Conservation (phyloP, 2,797 vertebrate genomes). For the Halcyon chelicuti region DNA sequence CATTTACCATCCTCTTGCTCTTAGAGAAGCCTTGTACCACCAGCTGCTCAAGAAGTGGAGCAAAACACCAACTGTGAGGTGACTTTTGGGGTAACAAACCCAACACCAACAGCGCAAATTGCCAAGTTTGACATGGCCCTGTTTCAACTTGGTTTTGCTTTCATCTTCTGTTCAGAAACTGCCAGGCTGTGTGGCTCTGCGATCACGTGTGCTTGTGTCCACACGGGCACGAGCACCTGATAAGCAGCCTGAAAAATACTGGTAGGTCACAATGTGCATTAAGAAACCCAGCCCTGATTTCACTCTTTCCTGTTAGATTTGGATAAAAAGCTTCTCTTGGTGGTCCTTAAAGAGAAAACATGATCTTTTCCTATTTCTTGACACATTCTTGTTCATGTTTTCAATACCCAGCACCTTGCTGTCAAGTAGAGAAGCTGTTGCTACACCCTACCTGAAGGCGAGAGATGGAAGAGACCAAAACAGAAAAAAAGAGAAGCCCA, state of each 20-base stretch:
- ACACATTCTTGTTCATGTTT: not conserved
- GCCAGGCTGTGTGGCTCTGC: not conserved
- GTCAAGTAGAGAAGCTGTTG: not conserved
- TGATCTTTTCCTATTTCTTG: not conserved
- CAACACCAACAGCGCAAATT: not conserved
- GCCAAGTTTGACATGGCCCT: not conserved
- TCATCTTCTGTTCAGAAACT: not conserved
- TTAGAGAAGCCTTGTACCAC: fast-evolving
- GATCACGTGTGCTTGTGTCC: fast-evolving
- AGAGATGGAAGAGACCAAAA: not conserved
- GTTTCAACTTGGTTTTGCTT: not conserved
- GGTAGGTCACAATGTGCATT: not conserved
- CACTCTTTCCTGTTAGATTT: not conserved
- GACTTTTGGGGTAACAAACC: not conserved
- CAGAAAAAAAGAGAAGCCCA: not conserved
- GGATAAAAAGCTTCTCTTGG: not conserved
- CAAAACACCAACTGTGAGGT: not conserved
- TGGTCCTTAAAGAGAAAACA: not conserved
- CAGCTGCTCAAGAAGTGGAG: not conserved
- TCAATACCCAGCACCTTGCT: not conserved
- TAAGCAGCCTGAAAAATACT: not conserved
- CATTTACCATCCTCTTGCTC: not conserved
- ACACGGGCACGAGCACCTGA: fast-evolving
- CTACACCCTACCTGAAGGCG: not conserved
- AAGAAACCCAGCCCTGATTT: not conserved